These are phyloP conservation scores for Drosophila eohydei DNA, from an alignment of 2,888 invertebrate genomes.

Conservation along the genomic window DNA sequence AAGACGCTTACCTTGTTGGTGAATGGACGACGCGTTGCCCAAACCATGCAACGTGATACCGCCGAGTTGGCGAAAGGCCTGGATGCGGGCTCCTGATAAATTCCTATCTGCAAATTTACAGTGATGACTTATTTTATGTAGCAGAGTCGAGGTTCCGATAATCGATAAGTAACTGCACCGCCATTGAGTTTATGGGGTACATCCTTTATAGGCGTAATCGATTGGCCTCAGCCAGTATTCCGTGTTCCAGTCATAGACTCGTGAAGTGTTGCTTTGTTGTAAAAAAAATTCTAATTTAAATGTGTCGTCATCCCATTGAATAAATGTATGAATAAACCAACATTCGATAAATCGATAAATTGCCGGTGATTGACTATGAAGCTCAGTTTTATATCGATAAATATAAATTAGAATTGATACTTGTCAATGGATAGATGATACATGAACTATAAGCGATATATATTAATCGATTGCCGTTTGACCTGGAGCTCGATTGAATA, in stretches of 20 bases:
- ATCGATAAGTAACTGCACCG: background rate
- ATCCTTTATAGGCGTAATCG: background rate
- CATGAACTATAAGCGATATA: background rate
- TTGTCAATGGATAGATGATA: background rate
- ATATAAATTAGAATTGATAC: background rate
- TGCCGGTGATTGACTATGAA: background rate
- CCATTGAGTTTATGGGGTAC: no score
- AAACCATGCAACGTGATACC: background rate
- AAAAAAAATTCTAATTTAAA: no score
- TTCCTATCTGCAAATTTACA: background rate
- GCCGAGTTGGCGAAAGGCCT: background rate
- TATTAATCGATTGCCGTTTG: background rate
- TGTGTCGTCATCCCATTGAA: background rate
- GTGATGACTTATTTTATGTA: background rate
- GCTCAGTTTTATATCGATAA: background rate
- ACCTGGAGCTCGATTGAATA: background rate
- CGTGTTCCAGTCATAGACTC: background rate
- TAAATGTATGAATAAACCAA: background rate
- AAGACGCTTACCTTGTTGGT: slow-evolving; percentile 26
- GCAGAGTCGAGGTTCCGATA: background rate
- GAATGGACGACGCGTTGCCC: slow-evolving; percentile 33
- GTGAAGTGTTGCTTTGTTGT: background rate
- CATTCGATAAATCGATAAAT: background rate
- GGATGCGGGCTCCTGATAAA: background rate
- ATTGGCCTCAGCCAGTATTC: background rate